A percentile compares a stretch with the other conserved stretches of the same genome.
These are phyloP conservation scores for Neoarius graeffei DNA, from an alignment of 2,113 vertebrate species.

Conservation along the genomic window DNA sequence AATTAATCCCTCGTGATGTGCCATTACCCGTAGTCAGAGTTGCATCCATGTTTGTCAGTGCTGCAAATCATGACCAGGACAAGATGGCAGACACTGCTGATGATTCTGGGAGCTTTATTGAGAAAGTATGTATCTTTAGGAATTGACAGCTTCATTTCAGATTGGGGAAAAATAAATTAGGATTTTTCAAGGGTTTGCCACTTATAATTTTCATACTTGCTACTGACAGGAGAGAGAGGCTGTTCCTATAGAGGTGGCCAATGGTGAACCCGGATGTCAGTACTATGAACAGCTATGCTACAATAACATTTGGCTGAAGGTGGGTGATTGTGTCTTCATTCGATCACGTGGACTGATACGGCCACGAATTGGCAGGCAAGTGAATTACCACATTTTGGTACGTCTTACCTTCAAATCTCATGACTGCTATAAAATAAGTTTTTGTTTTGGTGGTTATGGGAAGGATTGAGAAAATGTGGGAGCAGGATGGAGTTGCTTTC, in stretches of 20 bases:
- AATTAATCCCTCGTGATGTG: conserved; percentile 82
- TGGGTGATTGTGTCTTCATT: conserved; percentile 95
- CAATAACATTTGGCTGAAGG: conserved; percentile 91
- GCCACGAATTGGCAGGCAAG: conserved; percentile 88
- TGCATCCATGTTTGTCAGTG: conserved; percentile 89
- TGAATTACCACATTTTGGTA: not conserved
- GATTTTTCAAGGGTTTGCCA: not conserved
- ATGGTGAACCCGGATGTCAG: conserved; percentile 87
- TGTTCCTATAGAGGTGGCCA: conserved; percentile 89
- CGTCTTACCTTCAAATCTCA: not conserved
- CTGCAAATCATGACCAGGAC: conserved; percentile 84
- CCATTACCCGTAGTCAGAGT: conserved; percentile 92
- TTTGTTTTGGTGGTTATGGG: conserved; percentile 25
- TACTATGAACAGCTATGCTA: conserved; percentile 92
- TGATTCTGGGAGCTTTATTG: conserved; percentile 67
- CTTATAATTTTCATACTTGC: not conserved
- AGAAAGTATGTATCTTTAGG: conserved; percentile 68
- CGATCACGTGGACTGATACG: conserved; percentile 90
- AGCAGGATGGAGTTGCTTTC: conserved; percentile 85
- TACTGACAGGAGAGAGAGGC: conserved; percentile 86
- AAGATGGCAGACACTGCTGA: conserved; percentile 77
- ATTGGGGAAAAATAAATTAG: not conserved
- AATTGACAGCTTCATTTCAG: not conserved
- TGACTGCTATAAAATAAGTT: not conserved
- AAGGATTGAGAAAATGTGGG: conserved; percentile 92